Evolutionary conservation across 2,888 invertebrate species (phyloP), one percentile per base, ranked within the genome.

Genomic region (Germaria angustata): DNA sequence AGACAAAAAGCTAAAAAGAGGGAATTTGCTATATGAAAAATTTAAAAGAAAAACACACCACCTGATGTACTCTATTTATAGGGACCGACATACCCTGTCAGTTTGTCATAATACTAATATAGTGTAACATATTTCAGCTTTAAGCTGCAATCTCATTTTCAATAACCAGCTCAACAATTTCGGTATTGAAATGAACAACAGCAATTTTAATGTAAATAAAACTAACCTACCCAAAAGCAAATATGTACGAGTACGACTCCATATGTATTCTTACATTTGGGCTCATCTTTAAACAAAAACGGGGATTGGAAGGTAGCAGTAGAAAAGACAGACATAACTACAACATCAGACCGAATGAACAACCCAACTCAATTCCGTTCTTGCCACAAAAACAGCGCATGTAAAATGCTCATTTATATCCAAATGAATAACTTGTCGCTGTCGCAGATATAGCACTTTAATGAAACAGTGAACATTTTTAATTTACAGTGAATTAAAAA

Each of bases 401-500:
- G 13, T 17, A 11, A 20, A 39, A 55, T 13, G 32, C 22, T 34
- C 46, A 61, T 22, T 49, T 44, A 61, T 72, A 81, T 65, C 76
- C 65, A 71, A 82, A 77, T 82, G 80, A 84, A 82, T 80, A 82
- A 82, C 75, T 80, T 82, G 78, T 81, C 81, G 80, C 80, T 75
- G 75, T 46, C 17, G 39, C 41, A 22, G 61, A 32, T 41, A 44
- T 36, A 65, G 63, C 3, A n/a, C n/a, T 3, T 28, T 28, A 28
- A 28, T 28, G 28, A 6, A 28, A 6, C 28, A 28, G 28, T 28
- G 28, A 28, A 28, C 28, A 5, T 28, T 28, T 28, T 28, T 6
- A 28, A 28, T 28, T 28, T 28, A 6, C 6, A 5, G 3, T 28
- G 3, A 6, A 28, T 28, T 28, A 28, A 28, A 5, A 28, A 3